Evolutionary conservation across 1,140 invertebrate species (phyloP), one percentile per base, ranked within the genome.

Genomic region (Bombus difficillimus): DNA sequence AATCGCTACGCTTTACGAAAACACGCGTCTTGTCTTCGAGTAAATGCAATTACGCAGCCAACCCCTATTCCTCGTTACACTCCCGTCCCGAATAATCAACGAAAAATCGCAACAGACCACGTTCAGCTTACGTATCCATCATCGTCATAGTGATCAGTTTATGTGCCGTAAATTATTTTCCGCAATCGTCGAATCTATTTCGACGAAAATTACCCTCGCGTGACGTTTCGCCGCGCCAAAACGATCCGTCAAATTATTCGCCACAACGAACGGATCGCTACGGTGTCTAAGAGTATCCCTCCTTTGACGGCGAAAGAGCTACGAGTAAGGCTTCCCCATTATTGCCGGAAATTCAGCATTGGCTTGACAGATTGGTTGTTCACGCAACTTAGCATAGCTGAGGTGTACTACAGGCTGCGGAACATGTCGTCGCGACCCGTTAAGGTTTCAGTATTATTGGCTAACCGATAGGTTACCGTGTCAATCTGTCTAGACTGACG

Each of bases 401-500:
- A 81, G 86, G 79, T 86, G 77, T 86, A 75, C 75, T 78, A 89
- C 74, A 85, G 74, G 72, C 68, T 73, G 80, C 72, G 79, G 82
- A 73, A 85, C 47, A 79, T 80, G 76, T 85, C 69, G 79, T 39
- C 79, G 77, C 41, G 79, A 69, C 34, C 74, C 41, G 83, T 72
- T 92, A 92, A 90, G 93, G 92, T 90, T 93, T 93, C 92, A 75
- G 83, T 92, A 90, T 92, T 93, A 93, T 93, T 93, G 92, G 90
- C 91, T 91, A 92, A 92, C 88, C 86, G 80, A 88, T 84, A 92
- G 92, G 93, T 93, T 92, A 93, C 92, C 88, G 87, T 93, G 93
- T 93, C 92, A 93, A 79, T 86, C 87, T 85, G 91, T 92, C 89
- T 92, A 86, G 92, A 91, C 84, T 81, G 81, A 71, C 83, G 80